Conservation (phyloP, 2,113 vertebrate species). For the Chaetura pelagica region DNA sequence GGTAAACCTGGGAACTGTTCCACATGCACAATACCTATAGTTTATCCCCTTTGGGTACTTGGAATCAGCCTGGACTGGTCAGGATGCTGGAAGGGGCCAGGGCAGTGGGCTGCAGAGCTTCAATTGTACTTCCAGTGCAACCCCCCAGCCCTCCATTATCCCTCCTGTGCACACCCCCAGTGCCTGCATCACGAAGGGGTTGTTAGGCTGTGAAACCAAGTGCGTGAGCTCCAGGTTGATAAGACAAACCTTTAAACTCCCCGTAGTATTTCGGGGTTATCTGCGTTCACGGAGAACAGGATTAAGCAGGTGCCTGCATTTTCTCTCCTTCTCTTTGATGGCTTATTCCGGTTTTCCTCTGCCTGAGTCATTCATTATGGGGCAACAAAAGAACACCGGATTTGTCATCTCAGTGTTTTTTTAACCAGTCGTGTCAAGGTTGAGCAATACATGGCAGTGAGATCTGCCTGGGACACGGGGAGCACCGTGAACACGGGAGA, state of each 20-base stretch:
- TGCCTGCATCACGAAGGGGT: background rate
- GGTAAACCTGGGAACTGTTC: background rate
- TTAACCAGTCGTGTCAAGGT: background rate
- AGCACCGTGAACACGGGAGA: background rate
- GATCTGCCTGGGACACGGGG: background rate
- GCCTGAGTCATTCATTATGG: slow-evolving; percentile 29
- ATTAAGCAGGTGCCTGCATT: slow-evolving; percentile 57
- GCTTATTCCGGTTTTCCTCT: slow-evolving; percentile 33
- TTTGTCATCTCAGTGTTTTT: slow-evolving; percentile 4
- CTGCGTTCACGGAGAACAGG: slow-evolving; percentile 26
- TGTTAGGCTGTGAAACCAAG: background rate
- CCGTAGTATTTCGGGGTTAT: slow-evolving; percentile 18
- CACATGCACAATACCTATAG: fast-evolving
- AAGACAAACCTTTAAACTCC: slow-evolving; percentile 10
- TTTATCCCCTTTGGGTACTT: background rate
- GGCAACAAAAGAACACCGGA: slow-evolving; percentile 10
- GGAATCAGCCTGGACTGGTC: fast-evolving
- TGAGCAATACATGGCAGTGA: background rate
- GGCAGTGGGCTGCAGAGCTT: background rate
- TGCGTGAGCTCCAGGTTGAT: background rate
- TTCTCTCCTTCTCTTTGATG: slow-evolving; percentile 26
- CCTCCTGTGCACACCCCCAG: background rate
- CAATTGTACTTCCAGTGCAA: background rate
- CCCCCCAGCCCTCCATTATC: fast-evolving
- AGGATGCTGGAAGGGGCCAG: background rate